Percentiles rank a stretch among this genome's conserved stretches.
These are phyloP conservation scores for Pithys albifrons DNA, from an alignment of 2,113 vertebrate genomes.

Conservation along the genomic window DNA sequence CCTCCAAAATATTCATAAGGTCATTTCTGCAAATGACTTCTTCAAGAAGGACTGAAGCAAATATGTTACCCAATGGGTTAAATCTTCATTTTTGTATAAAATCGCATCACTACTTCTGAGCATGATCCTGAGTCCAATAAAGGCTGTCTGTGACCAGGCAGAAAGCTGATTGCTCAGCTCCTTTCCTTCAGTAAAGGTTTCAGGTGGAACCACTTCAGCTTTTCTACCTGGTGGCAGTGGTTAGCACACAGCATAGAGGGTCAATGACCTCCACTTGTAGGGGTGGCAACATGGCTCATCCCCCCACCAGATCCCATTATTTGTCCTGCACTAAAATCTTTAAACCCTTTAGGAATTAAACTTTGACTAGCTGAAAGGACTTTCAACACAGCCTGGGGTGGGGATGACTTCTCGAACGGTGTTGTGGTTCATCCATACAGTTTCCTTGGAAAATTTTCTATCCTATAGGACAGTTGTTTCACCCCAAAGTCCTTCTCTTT, in stretches of 20 bases:
- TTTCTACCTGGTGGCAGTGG: neutral
- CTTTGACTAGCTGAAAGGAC: neutral
- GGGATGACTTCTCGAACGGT: neutral
- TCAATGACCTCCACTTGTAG: fast-evolving
- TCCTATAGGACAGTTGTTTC: neutral
- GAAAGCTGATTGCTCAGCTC: neutral
- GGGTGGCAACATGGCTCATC: neutral
- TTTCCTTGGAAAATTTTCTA: neutral
- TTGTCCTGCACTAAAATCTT: neutral
- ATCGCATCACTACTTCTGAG: neutral
- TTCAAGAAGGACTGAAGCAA: neutral
- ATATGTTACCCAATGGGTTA: neutral
- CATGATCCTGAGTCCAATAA: neutral
- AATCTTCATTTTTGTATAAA: neutral
- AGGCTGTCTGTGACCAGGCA: neutral
- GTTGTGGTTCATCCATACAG: neutral
- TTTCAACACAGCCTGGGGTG: neutral
- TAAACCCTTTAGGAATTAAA: neutral
- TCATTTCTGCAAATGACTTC: neutral
- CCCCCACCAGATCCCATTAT: neutral
- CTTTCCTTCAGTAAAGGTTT: neutral
- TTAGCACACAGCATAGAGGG: neutral
- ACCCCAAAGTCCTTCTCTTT: neutral
- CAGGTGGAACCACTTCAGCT: neutral
- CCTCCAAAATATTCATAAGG: neutral